These are phyloP conservation scores for Andrena chrysosceles DNA, from an alignment of 2,888 invertebrate species.

Conservation along the genomic window DNA sequence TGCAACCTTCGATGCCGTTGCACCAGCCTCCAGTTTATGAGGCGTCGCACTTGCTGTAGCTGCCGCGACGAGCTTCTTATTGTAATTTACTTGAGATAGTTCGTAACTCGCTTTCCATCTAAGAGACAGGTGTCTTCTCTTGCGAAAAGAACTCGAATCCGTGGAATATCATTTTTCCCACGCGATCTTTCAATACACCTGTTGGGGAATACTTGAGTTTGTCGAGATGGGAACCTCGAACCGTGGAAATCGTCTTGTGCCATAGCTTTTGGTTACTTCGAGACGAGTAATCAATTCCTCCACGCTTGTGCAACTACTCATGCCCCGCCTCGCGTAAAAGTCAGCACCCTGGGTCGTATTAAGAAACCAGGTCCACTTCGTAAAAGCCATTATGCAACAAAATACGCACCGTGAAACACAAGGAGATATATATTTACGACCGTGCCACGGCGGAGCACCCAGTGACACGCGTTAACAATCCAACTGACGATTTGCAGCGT, in stretches of 20 bases:
- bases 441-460: conserved; percentile 33
- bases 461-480: conserved; percentile 66
- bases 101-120: not conserved
- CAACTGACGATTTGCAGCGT: conserved; percentile 61
- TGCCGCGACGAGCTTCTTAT: conserved; percentile 1
- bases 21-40: conserved; percentile 8
- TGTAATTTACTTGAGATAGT: conserved; percentile 28
- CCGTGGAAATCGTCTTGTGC: not conserved
- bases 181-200: too few species aligned
- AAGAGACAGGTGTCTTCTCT: not conserved
- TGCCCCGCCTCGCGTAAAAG: conserved; percentile 14
- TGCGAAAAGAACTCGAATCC: not conserved
- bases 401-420: conserved; percentile 57
- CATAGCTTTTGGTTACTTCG: not conserved
- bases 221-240: not conserved
- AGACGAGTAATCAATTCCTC: not conserved
- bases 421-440: conserved; percentile 51
- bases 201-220: not conserved
- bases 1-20: conserved; percentile 21
- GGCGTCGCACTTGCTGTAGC: conserved; percentile 37
- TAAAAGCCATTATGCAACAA: conserved; percentile 49
- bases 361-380: conserved; percentile 45
- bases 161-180: too few species aligned
- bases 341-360: conserved; percentile 32
- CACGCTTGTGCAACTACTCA: not conserved